Evolutionary conservation across 2,113 vertebrate genomes (phyloP), one percentile per base, ranked within the genome.

Genomic region (Shinisaurus crocodilurus): DNA sequence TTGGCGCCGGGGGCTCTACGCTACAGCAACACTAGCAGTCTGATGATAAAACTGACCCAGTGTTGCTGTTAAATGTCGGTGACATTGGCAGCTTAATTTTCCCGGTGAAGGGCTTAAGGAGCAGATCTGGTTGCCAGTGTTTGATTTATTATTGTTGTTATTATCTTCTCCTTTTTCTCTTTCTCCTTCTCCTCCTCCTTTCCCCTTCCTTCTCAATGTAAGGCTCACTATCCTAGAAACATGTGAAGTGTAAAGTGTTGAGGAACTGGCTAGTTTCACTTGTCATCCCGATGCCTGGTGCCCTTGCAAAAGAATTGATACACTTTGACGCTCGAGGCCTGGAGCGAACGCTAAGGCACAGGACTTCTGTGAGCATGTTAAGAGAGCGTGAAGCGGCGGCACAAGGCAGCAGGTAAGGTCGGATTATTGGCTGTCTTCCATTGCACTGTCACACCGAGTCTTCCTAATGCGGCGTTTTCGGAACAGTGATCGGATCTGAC

Each of bases 331-430:
- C 96, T 93, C 91, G 74, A 92, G 92, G 96, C 98, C 98, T 90
- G 94, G 90, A 98, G 98, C 97, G 84, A 97, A 93, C 76, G 90
- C 96, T 63, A 92, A 93, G 96, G 96, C 92, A 88, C 1, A 88
- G 95, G 94, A 92, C 94, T 93, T 90, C 84, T 94, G 83, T 80
- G 95, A 95, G 95, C 95, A 91, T 97, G 97, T 95, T 95, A 97
- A 96, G 97, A 97, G 97, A 97, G 96, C 94, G 95, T 95, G 96
- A 98, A 98, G 97, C 98, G 95, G 97, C 97, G 97, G 97, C 96
- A 97, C 60, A 96, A 97, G 97, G 96, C 96, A 98, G 97, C 98
- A 98, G 97, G 97, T 98, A 97, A 97, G 95, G 90, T 94, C 95
- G 96, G 96, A 95, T 97, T 96, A 94, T 94, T 94, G 96, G 97